A percentile compares a stretch with the other conserved stretches of the same genome.
Conservation (phyloP, 2,888 invertebrate species). For the Druceiella hillmani region DNA sequence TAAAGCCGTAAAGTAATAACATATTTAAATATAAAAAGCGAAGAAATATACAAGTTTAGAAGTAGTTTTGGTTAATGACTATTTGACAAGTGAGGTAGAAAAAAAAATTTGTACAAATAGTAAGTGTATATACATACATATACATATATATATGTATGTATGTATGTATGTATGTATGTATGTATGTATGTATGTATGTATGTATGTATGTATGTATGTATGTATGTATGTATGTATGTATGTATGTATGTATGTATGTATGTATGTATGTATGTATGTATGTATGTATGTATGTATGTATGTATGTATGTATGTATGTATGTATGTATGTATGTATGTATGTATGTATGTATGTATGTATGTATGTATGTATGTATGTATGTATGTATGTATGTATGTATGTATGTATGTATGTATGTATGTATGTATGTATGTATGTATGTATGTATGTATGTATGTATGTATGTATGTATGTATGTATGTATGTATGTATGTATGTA, state of each 20-base stretch:
- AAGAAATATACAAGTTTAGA: too few species aligned
- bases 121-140: not conserved
- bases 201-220: slow-evolving; percentile 1
- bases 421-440: slow-evolving; percentile 1
- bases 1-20: too few species aligned
- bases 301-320: slow-evolving; percentile 1
- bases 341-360: slow-evolving; percentile 1
- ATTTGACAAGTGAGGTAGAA: too few species aligned
- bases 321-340: slow-evolving; percentile 1
- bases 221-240: slow-evolving; percentile 1
- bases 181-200: slow-evolving; percentile 1
- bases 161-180: slow-evolving; percentile 1
- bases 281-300: slow-evolving; percentile 1
- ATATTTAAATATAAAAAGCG: too few species aligned
- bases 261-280: slow-evolving; percentile 1
- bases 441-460: slow-evolving; percentile 1
- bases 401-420: slow-evolving; percentile 1
- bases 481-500: slow-evolving; percentile 1
- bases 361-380: slow-evolving; percentile 1
- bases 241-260: slow-evolving; percentile 1
- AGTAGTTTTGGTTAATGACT: too few species aligned
- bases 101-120: not conserved
- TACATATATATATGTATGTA: slow-evolving; percentile 1
- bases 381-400: slow-evolving; percentile 1
- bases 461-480: slow-evolving; percentile 1